These are phyloP conservation scores for Calephelis perditalis DNA, from an alignment of 2,888 invertebrate genomes.

Conservation along the genomic window DNA sequence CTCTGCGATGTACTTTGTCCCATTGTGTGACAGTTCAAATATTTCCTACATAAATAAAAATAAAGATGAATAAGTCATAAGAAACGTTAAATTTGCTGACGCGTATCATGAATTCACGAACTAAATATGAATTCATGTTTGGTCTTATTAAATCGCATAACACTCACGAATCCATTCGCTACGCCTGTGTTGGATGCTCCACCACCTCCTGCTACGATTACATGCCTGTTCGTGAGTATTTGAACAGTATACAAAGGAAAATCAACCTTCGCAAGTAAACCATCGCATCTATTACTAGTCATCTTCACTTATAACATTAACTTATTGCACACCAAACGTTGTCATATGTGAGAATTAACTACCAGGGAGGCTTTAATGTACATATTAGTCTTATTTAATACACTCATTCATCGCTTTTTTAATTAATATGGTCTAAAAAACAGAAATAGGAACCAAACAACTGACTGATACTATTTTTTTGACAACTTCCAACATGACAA, in stretches of 20 bases:
- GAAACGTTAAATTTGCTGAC: conserved; percentile 37
- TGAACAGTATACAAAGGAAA: conserved; percentile 95
- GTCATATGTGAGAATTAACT: conserved; percentile 39
- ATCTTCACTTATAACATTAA: conserved; percentile 57
- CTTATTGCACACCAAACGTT: conserved; percentile 37
- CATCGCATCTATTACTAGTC: conserved; percentile 79
- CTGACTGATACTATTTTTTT: conserved; percentile 45
- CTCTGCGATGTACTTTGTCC: conserved; percentile 88
- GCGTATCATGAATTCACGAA: conserved; percentile 38
- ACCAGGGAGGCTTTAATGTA: conserved; percentile 36
- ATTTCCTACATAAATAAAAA: conserved; percentile 84
- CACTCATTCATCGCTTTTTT: conserved; percentile 39
- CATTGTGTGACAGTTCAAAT: conserved; percentile 93
- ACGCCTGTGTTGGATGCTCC: conserved; percentile 98
- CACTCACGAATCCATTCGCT: conserved; percentile 96
- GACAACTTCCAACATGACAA: conserved; percentile 75
- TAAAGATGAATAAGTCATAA: conserved; percentile 20
- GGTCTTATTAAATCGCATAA: conserved; percentile 12
- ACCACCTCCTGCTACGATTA: conserved; percentile 97
- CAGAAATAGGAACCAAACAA: conserved; percentile 48
- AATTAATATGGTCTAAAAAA: conserved; percentile 52
- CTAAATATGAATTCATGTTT: conserved; percentile 15
- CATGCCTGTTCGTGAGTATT: conserved; percentile 93
- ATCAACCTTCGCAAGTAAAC: conserved; percentile 91
- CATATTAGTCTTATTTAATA: conserved; percentile 50